Conservation (phyloP, 2,797 vertebrate species). For the Oreochromis mossambicus region DNA sequence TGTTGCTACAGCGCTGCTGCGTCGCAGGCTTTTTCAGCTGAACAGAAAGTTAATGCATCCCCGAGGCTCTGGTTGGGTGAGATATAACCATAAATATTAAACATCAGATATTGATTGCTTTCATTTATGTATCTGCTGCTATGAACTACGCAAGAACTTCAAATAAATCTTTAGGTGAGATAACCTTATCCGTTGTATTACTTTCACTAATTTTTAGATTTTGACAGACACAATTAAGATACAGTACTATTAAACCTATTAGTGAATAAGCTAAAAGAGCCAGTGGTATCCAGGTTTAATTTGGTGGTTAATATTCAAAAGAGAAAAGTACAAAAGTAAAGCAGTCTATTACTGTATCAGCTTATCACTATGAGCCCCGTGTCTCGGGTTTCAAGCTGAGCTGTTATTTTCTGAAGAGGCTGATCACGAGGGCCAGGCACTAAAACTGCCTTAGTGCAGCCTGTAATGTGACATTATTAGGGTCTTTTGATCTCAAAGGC, state of each 20-base stretch:
- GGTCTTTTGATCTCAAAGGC: slow-evolving; percentile 72
- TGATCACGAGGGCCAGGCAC: slow-evolving; percentile 57
- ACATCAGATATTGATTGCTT: slow-evolving; percentile 1
- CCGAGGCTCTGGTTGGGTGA: neutral
- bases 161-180: neutral
- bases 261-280: neutral
- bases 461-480: slow-evolving; percentile 73
- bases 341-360: slow-evolving; percentile 15
- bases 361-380: slow-evolving; percentile 25
- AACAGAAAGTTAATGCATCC: slow-evolving; percentile 9
- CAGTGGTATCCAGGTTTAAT: neutral
- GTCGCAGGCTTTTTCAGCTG: slow-evolving; percentile 10
- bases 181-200: neutral
- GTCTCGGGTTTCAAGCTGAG: slow-evolving; percentile 17
- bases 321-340: neutral
- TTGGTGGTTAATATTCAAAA: neutral
- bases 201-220: neutral
- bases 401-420: slow-evolving; percentile 44
- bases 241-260: neutral
- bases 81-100: slow-evolving; percentile 31
- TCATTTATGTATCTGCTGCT: slow-evolving; percentile 4
- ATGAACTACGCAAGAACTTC: neutral
- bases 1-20: neutral
- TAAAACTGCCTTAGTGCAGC: slow-evolving; percentile 66
- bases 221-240: neutral